Evolutionary conservation across 2,888 invertebrate species (phyloP).

Genomic region (Chymomyza caudatula): DNA sequence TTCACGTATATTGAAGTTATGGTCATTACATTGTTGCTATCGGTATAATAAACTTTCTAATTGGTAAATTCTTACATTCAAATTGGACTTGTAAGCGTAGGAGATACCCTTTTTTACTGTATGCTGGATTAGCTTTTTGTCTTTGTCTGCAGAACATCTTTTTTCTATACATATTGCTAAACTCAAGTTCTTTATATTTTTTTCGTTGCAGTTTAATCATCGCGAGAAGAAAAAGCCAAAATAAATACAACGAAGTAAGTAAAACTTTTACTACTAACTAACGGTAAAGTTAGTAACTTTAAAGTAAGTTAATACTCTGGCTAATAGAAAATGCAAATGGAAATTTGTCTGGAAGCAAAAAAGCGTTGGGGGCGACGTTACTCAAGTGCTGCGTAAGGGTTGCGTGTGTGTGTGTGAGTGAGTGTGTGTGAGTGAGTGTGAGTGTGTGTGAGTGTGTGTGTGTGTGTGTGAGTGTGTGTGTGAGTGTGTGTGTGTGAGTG

Average conservation of each 20-base stretch:
- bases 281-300: background rate
- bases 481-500: background rate
- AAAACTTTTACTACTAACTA: background rate
- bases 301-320: background rate
- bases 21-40: too few relatives aligned
- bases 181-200: background rate
- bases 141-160: too few relatives aligned
- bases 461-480: background rate
- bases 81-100: too few relatives aligned
- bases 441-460: background rate
- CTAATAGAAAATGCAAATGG: background rate
- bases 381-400: background rate
- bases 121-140: too few relatives aligned
- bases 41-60: too few relatives aligned
- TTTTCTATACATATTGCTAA: background rate
- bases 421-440: background rate
- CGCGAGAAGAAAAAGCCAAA: background rate
- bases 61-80: too few relatives aligned
- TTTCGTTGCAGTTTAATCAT: background rate
- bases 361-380: background rate
- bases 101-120: too few relatives aligned
- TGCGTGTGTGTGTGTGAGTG: background rate
- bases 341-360: background rate
- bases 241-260: background rate
- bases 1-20: too few relatives aligned